These are phyloP conservation scores for Paracentrotus lividus DNA, from an alignment of 53 echinoderm and acorn worm species.

Conservation along the genomic window DNA sequence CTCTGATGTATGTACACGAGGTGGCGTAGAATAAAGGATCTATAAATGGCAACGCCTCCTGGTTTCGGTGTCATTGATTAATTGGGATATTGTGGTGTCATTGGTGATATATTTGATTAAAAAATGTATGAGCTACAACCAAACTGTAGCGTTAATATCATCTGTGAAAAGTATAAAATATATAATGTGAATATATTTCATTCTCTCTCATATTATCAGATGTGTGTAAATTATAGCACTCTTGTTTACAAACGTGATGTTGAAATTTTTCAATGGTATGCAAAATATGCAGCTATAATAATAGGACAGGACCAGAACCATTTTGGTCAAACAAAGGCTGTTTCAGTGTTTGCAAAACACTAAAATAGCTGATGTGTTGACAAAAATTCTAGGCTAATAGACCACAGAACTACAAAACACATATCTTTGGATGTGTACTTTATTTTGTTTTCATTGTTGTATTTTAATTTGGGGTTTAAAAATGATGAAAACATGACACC, in stretches of 20 bases:
- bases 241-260: neutral
- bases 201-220: neutral
- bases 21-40: conserved; percentile 6
- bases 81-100: neutral
- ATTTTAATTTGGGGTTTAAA: neutral
- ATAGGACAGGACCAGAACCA: neutral
- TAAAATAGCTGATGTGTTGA: neutral
- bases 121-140: neutral
- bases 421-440: neutral
- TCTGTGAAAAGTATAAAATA: neutral
- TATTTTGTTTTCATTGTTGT: neutral
- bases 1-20: conserved; percentile 26
- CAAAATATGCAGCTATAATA: conserved; percentile 26
- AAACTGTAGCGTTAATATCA: neutral
- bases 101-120: neutral
- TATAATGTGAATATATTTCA: neutral
- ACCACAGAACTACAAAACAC: conserved; percentile 1
- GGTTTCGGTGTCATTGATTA: neutral
- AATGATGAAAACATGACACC: conserved; percentile 18
- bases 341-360: conserved; percentile 1
- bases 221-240: neutral
- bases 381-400: conserved; percentile 3
- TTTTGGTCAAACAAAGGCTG: neutral
- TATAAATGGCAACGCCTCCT: conserved; percentile 49
- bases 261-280: conserved; percentile 43